A percentile compares a stretch with the other conserved stretches of the same genome.
Conservation (phyloP, 2,888 invertebrate genomes). For the Leptinotarsa rubiginosa region DNA sequence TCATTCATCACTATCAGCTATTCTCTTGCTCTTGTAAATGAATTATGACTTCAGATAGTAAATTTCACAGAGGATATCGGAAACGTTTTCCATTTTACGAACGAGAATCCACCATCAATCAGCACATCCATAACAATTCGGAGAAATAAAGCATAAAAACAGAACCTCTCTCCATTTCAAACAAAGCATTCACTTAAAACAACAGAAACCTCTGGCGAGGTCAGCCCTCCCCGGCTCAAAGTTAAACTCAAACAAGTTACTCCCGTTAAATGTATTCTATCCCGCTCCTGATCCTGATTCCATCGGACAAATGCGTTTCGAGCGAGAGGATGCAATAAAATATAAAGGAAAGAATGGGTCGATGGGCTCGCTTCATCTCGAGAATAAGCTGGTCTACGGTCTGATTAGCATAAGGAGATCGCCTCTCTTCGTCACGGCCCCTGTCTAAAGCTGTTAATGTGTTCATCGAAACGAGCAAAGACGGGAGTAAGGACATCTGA, state of each 20-base stretch:
- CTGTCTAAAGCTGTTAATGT: slow-evolving; percentile 62
- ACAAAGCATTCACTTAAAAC: slow-evolving; percentile 35
- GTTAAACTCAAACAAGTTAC: slow-evolving; percentile 39
- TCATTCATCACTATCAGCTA: too few species aligned
- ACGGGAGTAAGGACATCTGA: slow-evolving; percentile 46
- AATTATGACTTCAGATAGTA: too few species aligned
- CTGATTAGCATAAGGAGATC: slow-evolving; percentile 62
- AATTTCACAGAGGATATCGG: too few species aligned
- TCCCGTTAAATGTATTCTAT: slow-evolving; percentile 25
- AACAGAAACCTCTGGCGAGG: slow-evolving; percentile 34
- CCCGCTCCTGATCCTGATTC: slow-evolving; percentile 42
- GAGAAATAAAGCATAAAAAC: slow-evolving; percentile 26
- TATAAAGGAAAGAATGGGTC: slow-evolving; percentile 32
- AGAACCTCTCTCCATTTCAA: slow-evolving; percentile 28
- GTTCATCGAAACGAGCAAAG: slow-evolving; percentile 57
- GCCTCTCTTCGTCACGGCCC: slow-evolving; percentile 50
- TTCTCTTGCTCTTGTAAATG: too few species aligned
- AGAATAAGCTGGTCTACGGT: slow-evolving; percentile 53
- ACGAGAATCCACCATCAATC: not conserved
- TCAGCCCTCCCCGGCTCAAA: slow-evolving; percentile 35
- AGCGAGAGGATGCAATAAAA: slow-evolving; percentile 39
- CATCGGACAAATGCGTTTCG: slow-evolving; percentile 54
- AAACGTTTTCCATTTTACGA: too few species aligned
- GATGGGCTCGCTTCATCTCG: slow-evolving; percentile 48
- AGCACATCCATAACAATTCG: slow-evolving; percentile 25